Conservation (phyloP, 1,140 invertebrate genomes). For the Drosophila sucinea region DNA sequence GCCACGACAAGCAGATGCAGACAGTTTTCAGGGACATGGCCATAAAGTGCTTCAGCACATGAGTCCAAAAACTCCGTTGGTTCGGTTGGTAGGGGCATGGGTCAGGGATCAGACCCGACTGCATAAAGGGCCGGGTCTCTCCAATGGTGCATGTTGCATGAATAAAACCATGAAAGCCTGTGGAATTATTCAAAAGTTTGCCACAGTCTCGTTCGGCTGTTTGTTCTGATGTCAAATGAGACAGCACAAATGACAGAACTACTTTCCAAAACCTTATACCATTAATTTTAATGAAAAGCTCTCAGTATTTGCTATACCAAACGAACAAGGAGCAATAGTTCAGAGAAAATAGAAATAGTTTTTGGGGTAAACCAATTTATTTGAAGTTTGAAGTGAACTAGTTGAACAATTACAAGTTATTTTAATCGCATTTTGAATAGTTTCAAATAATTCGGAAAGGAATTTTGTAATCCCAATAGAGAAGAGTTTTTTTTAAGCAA, state of each 20-base stretch:
- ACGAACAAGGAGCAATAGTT: no score
- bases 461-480: no score
- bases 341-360: no score
- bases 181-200: constrained; percentile 56
- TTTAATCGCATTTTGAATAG: no score
- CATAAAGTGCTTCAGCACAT: constrained; percentile 50
- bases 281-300: no score
- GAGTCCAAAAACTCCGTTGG: constrained; percentile 18
- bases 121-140: constrained; percentile 27
- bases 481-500: no score
- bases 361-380: no score
- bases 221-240: background rate
- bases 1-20: constrained; percentile 62
- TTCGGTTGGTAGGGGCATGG: constrained; percentile 4
- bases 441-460: no score
- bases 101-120: constrained; percentile 18
- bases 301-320: no score
- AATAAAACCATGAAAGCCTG: constrained; percentile 36
- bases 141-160: constrained; percentile 51
- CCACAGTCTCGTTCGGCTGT: constrained; percentile 2
- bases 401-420: no score
- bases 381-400: no score
- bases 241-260: background rate
- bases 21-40: constrained; percentile 52
- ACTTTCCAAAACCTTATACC: no score